Evolutionary conservation across 2,797 vertebrate genomes (phyloP), one percentile per base, ranked within the genome.

Genomic region (Myotis planiceps): DNA sequence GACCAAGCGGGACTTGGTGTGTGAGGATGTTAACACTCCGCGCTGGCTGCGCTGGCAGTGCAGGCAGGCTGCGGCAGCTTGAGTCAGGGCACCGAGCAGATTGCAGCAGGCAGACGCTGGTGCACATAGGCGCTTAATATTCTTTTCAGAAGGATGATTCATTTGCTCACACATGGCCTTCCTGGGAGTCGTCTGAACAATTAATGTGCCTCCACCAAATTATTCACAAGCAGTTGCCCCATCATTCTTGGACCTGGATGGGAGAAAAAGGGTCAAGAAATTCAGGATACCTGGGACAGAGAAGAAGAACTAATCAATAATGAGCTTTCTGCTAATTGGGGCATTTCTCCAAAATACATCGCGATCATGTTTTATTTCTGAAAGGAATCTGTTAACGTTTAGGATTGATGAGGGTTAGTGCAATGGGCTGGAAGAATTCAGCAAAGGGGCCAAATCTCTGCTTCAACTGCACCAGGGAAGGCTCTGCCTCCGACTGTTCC

Each of bases 341-440:
- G 23, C 42, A 27, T 68, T 45, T 88, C 37, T 63, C 58, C 37
- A 47, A 80, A 93, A 79, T 55, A 47, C 29, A 58, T 1, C 3
- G 23, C 94, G 55, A 89, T 89, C 34, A 65, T 53, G 13, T 92
- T 85, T 81, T 63, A 66, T 69, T 89, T 83, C 25, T 13, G 78
- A 93, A 84, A 60, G 0, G 29, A 45, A 32, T 60, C 47, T 42
- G 18, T 82, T 90, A 66, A 68, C 29, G 49, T 91, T 84, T 51
- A 68, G 4, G 9, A 34, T 74, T 68, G 49, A 19, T 53, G 88
- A 80, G 25, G 63, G 65, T 45, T 37, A 51, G 34, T 45, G 65
- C 5, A 29, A 1, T 18, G n/a, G 29, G 9, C 79, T 88, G 74
- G 32, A 81, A 81, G 74, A 47, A 74, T 79, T 79, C n/a, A 51